Evolutionary conservation across 1,140 invertebrate genomes (phyloP).

Genomic region (Samia ricini): DNA sequence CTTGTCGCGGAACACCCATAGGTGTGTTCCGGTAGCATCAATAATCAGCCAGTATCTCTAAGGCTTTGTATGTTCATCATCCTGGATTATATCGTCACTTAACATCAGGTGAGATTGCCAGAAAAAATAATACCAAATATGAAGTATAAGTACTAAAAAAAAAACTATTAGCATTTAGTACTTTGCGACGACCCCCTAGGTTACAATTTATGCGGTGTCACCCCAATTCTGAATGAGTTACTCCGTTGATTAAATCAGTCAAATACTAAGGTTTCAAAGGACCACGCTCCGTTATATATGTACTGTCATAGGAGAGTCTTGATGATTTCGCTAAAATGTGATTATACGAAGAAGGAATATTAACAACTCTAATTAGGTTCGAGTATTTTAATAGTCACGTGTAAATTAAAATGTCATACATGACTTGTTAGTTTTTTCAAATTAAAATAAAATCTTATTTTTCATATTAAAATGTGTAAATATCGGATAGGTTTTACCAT

Average conservation of each 20-base stretch:
- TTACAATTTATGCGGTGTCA: slow-evolving; percentile 27
- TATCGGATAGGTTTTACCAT: no score
- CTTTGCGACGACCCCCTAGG: slow-evolving; percentile 4
- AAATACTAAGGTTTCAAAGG: slow-evolving; percentile 13
- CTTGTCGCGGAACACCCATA: no score
- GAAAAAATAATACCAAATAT: no score
- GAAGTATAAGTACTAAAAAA: neutral
- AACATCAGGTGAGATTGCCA: no score
- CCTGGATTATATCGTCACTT: no score
- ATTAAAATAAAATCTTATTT: no score
- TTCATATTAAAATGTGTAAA: no score
- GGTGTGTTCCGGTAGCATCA: no score
- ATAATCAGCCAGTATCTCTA: no score
- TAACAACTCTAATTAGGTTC: neutral
- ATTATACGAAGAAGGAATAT: neutral
- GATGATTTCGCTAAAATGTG: neutral
- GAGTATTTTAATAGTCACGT: neutral
- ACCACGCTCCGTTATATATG: neutral
- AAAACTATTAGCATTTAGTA: neutral
- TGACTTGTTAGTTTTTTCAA: no score
- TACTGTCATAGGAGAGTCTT: neutral
- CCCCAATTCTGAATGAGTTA: slow-evolving; percentile 25
- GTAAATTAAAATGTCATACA: no score
- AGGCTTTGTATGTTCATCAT: no score
- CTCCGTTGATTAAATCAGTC: slow-evolving; percentile 39